These are phyloP conservation scores for Drosophila tanythrix DNA, from an alignment of 2,888 invertebrate genomes.

Conservation along the genomic window DNA sequence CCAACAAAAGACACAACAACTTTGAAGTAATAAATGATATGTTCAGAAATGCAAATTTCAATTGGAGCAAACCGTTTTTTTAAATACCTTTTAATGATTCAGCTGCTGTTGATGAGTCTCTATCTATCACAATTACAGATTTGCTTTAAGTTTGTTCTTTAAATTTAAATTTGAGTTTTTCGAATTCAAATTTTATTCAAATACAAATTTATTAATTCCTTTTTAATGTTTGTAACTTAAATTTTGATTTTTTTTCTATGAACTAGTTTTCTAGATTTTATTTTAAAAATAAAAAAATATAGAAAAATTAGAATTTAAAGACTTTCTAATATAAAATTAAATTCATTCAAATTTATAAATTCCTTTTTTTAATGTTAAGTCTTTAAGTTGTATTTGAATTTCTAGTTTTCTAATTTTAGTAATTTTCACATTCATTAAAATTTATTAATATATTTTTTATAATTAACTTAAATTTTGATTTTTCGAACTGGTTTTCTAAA, in stretches of 20 bases:
- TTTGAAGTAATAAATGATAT: slow-evolving; percentile 47
- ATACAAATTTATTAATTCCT: neutral
- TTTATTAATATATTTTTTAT: neutral
- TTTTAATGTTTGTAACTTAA: neutral
- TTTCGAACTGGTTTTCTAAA: neutral
- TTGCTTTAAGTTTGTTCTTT: neutral
- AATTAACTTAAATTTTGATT: neutral
- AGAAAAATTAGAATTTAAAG: neutral
- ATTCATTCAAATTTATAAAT: neutral
- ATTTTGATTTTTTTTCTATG: neutral
- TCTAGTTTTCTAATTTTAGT: neutral
- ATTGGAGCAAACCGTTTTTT: slow-evolving; percentile 12
- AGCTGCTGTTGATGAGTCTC: slow-evolving; percentile 3
- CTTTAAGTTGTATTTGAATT: neutral
- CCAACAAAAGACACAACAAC: slow-evolving; percentile 10
- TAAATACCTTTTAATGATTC: neutral
- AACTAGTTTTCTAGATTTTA: neutral
- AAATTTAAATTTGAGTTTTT: neutral
- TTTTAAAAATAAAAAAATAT: neutral
- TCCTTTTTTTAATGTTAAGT: neutral
- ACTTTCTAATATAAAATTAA: neutral
- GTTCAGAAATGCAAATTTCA: slow-evolving; percentile 31
- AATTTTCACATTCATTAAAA: neutral
- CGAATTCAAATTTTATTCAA: neutral
- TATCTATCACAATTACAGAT: slow-evolving; percentile 36